Percentiles rank a stretch among this genome's conserved stretches.
Evolutionary conservation across 2,797 vertebrate species (phyloP).

Genomic region (Enteromius argenteus): DNA sequence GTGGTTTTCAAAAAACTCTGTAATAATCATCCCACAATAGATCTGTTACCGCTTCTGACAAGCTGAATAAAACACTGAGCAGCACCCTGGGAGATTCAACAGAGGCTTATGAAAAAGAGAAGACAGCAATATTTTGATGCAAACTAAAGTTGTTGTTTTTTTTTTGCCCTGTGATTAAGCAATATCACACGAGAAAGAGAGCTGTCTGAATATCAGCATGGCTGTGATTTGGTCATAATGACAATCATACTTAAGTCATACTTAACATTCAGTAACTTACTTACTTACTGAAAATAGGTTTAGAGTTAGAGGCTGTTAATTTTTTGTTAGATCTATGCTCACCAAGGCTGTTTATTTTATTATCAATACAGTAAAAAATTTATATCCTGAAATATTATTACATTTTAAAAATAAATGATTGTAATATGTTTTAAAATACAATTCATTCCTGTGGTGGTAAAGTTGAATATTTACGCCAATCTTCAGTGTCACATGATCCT

Average conservation of each 20-base stretch:
- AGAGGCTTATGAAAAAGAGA: conserved; percentile 58
- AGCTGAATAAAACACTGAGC: conserved; percentile 85
- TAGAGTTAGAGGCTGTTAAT: not conserved
- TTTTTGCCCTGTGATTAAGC: conserved; percentile 35
- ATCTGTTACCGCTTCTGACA: conserved; percentile 85
- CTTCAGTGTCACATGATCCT: not conserved
- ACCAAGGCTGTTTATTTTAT: not conserved
- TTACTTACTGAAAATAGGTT: not conserved
- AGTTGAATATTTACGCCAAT: not conserved
- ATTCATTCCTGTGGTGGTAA: not conserved
- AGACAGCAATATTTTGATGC: conserved; percentile 55
- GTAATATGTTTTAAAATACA: not conserved
- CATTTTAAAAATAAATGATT: not conserved
- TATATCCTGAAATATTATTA: not conserved
- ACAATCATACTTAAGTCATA: not conserved
- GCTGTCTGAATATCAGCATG: not conserved
- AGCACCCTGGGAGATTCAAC: conserved; percentile 70
- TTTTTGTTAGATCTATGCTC: not conserved
- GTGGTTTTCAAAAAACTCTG: conserved; percentile 78
- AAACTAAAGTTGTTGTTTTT: conserved; percentile 28
- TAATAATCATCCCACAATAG: conserved; percentile 87
- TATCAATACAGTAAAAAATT: not conserved
- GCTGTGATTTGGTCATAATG: not conserved
- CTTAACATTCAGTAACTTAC: not conserved
- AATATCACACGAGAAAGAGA: not conserved